These are phyloP conservation scores for Sebastes glaucus DNA, from an alignment of 2,797 vertebrate genomes.

Conservation along the genomic window DNA sequence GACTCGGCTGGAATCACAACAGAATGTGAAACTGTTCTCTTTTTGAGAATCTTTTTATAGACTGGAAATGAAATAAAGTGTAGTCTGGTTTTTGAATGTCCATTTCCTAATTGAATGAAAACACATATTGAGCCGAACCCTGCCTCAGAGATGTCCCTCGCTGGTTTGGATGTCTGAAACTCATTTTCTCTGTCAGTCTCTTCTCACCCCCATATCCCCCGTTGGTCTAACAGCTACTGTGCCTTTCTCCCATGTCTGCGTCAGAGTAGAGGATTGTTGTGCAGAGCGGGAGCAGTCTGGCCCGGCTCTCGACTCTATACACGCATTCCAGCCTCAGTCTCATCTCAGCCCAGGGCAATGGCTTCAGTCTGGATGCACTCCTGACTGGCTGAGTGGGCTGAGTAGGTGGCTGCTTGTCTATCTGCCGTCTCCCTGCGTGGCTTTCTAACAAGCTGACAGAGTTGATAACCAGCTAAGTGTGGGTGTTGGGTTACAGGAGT, in stretches of 20 bases:
- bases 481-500: constrained; percentile 9
- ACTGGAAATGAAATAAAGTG: background rate
- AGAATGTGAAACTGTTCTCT: background rate
- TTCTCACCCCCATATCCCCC: background rate
- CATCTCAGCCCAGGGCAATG: constrained; percentile 37
- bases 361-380: constrained; percentile 26
- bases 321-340: constrained; percentile 32
- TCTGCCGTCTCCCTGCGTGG: constrained; percentile 20
- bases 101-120: constrained; percentile 13
- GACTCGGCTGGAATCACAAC: background rate
- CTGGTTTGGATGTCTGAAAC: constrained; percentile 6
- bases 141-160: background rate
- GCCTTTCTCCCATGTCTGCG: constrained; percentile 33
- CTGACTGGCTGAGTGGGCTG: constrained; percentile 33
- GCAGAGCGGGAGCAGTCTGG: constrained; percentile 8
- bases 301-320: constrained; percentile 23
- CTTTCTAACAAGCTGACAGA: background rate
- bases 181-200: constrained; percentile 17
- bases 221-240: constrained; percentile 7
- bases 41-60: background rate
- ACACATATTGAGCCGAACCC: background rate
- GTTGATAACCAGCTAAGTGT: constrained; percentile 27
- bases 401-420: constrained; percentile 43
- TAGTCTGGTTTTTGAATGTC: background rate
- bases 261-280: constrained; percentile 44